Evolutionary conservation across 2,888 invertebrate genomes (phyloP).

Genomic region (Bedellia somnulentella): DNA sequence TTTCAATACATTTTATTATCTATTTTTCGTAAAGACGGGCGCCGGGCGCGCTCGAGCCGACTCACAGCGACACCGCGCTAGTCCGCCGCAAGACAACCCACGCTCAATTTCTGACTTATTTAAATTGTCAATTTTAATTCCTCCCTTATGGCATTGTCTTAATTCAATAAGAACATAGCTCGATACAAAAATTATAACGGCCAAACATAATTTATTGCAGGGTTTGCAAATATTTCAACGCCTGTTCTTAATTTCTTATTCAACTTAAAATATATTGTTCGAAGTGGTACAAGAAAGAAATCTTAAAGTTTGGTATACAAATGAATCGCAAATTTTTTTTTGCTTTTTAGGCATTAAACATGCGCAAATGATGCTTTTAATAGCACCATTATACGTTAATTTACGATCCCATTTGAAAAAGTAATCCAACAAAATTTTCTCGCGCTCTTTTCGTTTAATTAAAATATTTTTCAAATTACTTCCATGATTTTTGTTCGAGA

Average conservation of each 20-base stretch:
- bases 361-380: slow-evolving; percentile 57
- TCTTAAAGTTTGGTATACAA: slow-evolving; percentile 1
- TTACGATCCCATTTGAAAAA: slow-evolving; percentile 24
- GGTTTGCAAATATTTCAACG: too few relatives aligned
- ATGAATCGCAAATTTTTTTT: slow-evolving; percentile 34
- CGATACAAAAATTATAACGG: too few relatives aligned
- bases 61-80: slow-evolving; percentile 8
- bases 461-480: slow-evolving; percentile 4
- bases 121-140: slow-evolving; percentile 18
- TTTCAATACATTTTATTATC: slow-evolving; percentile 61
- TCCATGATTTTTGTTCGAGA: slow-evolving; percentile 1
- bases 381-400: slow-evolving; percentile 55
- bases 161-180: slow-evolving; percentile 23
- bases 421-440: slow-evolving; percentile 4
- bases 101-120: slow-evolving; percentile 15
- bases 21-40: slow-evolving; percentile 33
- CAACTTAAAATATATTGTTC: too few relatives aligned
- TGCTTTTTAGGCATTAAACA: slow-evolving; percentile 56
- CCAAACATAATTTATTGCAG: too few relatives aligned
- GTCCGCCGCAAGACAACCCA: slow-evolving; percentile 19
- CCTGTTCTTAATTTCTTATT: too few relatives aligned
- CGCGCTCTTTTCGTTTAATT: slow-evolving; percentile 3
- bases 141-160: slow-evolving; percentile 20
- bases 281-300: too few relatives aligned
- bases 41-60: slow-evolving; percentile 15